Conservation (phyloP, 2,888 invertebrate genomes). For the Dasypogon diadema region DNA sequence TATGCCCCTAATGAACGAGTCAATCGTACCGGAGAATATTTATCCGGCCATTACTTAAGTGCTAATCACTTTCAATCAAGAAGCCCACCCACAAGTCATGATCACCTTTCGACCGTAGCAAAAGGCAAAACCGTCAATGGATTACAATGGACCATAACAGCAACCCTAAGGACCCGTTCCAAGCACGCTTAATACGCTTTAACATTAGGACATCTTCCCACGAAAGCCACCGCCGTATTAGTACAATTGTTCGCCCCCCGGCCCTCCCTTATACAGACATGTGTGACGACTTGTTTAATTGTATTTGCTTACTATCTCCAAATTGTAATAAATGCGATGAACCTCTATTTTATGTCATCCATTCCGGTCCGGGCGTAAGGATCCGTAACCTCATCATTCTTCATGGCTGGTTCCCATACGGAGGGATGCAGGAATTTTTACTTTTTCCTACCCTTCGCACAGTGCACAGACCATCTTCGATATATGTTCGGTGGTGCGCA, state of each 20-base stretch:
- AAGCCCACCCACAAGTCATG: slow-evolving; percentile 24
- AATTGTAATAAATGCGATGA: slow-evolving; percentile 41
- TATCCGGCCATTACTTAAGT: slow-evolving; percentile 40
- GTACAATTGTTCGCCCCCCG: background rate
- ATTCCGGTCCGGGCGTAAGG: slow-evolving; percentile 8
- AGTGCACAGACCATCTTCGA: slow-evolving; percentile 9
- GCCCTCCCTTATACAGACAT: slow-evolving; percentile 11
- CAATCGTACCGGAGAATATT: slow-evolving; percentile 35
- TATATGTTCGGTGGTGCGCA: slow-evolving; percentile 20
- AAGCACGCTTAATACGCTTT: background rate
- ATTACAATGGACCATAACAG: slow-evolving; percentile 11
- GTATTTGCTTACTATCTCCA: slow-evolving; percentile 38
- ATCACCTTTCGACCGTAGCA: slow-evolving; percentile 13
- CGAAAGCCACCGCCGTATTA: background rate
- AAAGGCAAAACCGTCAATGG: background rate
- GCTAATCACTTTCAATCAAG: slow-evolving; percentile 41
- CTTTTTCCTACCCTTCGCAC: background rate
- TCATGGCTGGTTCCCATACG: slow-evolving; percentile 7
- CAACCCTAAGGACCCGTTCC: background rate
- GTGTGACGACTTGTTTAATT: slow-evolving; percentile 46
- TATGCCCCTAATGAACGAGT: slow-evolving; percentile 33
- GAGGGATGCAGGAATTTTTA: background rate
- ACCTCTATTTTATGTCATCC: slow-evolving; percentile 17
- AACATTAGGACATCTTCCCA: background rate
- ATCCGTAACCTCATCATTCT: slow-evolving; percentile 28